phyloP scores from a whole-genome alignment of 2,797 vertebrate genomes.

The Thamnophis elegans region DNA sequence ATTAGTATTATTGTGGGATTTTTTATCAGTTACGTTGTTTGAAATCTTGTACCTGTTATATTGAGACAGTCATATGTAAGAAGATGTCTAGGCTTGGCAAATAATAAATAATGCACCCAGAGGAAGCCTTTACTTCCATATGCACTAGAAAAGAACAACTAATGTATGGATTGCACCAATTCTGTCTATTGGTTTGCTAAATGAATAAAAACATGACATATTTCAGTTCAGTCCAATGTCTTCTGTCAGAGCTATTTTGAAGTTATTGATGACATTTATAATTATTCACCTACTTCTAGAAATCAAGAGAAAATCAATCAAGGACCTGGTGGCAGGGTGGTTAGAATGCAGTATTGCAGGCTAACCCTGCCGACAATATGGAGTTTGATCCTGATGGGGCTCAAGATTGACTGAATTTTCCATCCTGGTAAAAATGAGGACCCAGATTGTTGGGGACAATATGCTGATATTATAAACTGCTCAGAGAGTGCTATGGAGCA shows the following conservation, averaged over 20 bases:
- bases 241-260: neutral
- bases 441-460: neutral
- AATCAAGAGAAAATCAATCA: neutral
- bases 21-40: neutral
- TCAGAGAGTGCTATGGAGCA: neutral
- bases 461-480: neutral
- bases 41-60: neutral
- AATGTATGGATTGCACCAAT: neutral
- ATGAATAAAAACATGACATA: neutral
- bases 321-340: neutral
- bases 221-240: neutral
- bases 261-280: neutral
- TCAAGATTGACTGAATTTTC: neutral
- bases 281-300: neutral
- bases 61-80: neutral
- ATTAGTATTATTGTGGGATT: neutral
- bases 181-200: neutral
- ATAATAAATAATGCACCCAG: neutral
- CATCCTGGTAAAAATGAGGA: neutral
- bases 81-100: neutral
- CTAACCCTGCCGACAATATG: neutral
- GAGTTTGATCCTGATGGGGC: neutral
- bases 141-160: neutral
- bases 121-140: neutral
- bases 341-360: neutral